phyloP scores from a whole-genome alignment of 1,140 invertebrate genomes.

The Vanessa tameamea region DNA sequence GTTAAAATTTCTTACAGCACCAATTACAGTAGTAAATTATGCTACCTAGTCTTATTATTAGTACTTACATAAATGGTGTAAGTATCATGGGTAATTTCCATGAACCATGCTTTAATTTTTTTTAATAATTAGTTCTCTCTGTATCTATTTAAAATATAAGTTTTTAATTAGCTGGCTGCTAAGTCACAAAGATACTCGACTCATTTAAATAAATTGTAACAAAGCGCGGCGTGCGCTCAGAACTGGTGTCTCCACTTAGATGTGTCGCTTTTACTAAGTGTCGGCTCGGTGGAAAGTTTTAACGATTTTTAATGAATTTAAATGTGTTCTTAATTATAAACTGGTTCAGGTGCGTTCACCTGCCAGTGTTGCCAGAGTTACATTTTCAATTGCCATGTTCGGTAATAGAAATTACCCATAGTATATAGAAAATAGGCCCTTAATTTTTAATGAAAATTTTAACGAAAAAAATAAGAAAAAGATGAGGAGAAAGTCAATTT shows the following conservation, averaged over 20 bases:
- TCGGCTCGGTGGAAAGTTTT: constrained; percentile 62
- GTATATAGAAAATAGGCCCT: too few relatives aligned
- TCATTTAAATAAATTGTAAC: constrained; percentile 33
- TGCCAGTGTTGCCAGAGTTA: too few relatives aligned
- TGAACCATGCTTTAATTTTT: neutral
- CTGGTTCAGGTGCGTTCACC: constrained; percentile 69
- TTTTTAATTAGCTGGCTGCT: constrained; percentile 16
- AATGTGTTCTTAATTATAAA: constrained; percentile 75
- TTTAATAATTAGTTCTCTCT: neutral
- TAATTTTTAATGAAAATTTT: too few relatives aligned
- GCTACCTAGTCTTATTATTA: too few relatives aligned
- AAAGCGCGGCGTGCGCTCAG: constrained; percentile 30
- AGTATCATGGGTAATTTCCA: too few relatives aligned
- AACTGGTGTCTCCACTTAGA: constrained; percentile 57
- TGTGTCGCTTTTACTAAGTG: constrained; percentile 54
- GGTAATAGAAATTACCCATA: too few relatives aligned
- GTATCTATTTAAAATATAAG: constrained; percentile 6
- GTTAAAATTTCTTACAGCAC: too few relatives aligned
- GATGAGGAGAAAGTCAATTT: too few relatives aligned
- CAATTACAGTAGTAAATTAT: too few relatives aligned
- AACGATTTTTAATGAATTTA: constrained; percentile 76
- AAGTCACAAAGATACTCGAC: constrained; percentile 24
- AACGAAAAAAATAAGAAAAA: too few relatives aligned
- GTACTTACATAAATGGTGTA: too few relatives aligned
- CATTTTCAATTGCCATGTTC: too few relatives aligned